Evolutionary conservation across 2,797 vertebrate species (phyloP).

Genomic region (Anguilla pacifica): DNA sequence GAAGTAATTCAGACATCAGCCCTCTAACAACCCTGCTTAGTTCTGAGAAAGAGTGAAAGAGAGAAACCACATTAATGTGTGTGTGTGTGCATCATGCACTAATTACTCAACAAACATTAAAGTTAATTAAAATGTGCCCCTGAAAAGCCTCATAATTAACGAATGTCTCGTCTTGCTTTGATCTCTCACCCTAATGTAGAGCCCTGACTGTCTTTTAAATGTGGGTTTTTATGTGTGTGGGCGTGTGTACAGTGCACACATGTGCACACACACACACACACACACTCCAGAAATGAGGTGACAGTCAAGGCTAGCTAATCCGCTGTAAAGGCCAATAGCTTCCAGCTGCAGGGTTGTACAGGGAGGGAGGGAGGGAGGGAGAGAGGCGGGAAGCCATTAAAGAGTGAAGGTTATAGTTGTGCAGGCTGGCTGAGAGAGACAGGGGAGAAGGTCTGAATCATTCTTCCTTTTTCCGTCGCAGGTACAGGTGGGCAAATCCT

Average conservation of each 20-base stretch:
- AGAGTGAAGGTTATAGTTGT: not conserved
- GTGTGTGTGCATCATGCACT: not conserved
- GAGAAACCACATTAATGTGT: not conserved
- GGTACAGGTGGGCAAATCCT: conserved; percentile 83
- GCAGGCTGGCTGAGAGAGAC: not conserved
- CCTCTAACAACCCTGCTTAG: not conserved
- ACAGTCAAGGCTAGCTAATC: not conserved
- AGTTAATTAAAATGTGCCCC: not conserved
- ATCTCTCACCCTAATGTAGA: not conserved
- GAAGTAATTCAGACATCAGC: not conserved
- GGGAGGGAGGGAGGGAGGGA: not conserved
- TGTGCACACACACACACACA: not conserved
- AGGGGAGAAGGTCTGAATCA: not conserved
- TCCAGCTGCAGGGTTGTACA: not conserved
- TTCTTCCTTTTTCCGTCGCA: conserved; percentile 42
- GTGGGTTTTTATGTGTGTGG: not conserved
- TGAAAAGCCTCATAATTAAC: not conserved
- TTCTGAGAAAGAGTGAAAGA: not conserved
- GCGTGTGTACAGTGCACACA: not conserved
- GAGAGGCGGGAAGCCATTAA: not conserved
- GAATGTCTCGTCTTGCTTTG: not conserved
- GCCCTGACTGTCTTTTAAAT: not conserved
- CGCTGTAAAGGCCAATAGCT: not conserved
- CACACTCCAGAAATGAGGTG: not conserved
- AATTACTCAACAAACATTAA: not conserved